Evolutionary conservation across 2,113 vertebrate genomes (phyloP), one percentile per base, ranked within the genome.

Genomic region (Scytalopus superciliaris): DNA sequence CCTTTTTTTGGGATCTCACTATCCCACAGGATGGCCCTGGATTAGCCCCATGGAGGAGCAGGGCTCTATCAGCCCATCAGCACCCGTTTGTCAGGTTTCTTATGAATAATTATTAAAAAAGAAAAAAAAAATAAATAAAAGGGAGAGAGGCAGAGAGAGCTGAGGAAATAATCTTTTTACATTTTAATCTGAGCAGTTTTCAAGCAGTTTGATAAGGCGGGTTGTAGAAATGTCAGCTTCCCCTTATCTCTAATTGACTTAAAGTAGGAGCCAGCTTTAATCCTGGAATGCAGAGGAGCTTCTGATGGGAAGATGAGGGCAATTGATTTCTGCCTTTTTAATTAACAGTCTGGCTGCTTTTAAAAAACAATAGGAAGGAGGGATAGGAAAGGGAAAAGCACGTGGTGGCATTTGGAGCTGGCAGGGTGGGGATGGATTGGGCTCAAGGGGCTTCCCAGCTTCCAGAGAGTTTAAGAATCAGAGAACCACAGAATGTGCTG

Each of bases 171-270:
- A 97, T 98, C 97, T 97, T 96, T 97, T 97, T 97, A 98, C 97
- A 95, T 98, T 98, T 98, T 98, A 98, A 98, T 98, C 98, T 95
- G 97, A 96, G 97, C 94, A 40, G 80, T 95, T 97, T 98, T 97
- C 95, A 93, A 98, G 97, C 95, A 7, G 94, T 55, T 94, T 92
- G 97, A 98, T 98, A 98, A 98, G 97, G 94, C 56, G 73, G 90
- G 96, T 93, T 97, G 97, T 97, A 96, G 97, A 98, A 98, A 98
- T 98, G 98, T 98, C 98, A 98, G 97, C 97, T 94, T 95, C 97
- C 88, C 97, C 97, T 98, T 98, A 98, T 98, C 98, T 98, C 96
- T 98, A 98, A 98, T 98, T 98, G 98, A 98, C 98, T 98, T 97
- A 97, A 96, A 97, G 96, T 97, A 96, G 97, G 95, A 94, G 96